phyloP scores from a whole-genome alignment of 2,888 invertebrate genomes.

The Microplitis deprimator region DNA sequence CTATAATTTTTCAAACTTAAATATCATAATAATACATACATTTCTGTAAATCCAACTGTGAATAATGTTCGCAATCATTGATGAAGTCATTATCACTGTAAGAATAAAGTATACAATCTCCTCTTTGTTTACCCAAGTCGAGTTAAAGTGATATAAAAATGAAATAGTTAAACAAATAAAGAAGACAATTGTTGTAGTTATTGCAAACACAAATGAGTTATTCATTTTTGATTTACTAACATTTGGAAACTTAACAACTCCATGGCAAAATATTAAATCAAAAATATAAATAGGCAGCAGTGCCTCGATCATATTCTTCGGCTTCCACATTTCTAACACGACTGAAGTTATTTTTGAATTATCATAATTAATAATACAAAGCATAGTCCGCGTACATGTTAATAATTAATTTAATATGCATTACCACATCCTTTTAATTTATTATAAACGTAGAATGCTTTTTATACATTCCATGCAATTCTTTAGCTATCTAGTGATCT shows the following conservation, averaged over 20 bases:
- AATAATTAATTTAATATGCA: too few species aligned
- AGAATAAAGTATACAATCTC: too few species aligned
- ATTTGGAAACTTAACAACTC: background rate
- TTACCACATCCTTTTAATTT: too few species aligned
- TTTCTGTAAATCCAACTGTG: slow-evolving; percentile 37
- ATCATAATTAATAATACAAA: background rate
- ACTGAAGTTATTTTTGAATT: background rate
- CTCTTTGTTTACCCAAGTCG: too few species aligned
- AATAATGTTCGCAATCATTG: background rate
- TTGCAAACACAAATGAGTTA: background rate
- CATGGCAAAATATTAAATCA: background rate
- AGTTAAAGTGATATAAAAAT: too few species aligned
- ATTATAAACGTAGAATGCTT: too few species aligned
- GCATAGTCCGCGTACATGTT: too few species aligned
- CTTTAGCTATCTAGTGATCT: too few species aligned
- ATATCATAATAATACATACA: slow-evolving; percentile 3
- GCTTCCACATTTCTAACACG: background rate
- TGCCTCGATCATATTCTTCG: background rate
- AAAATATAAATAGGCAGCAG: background rate
- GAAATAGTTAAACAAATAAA: too few species aligned
- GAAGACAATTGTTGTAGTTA: background rate
- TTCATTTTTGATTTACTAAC: background rate
- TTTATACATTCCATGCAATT: too few species aligned
- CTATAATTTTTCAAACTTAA: too few species aligned
- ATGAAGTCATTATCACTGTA: too few species aligned